Conservation (phyloP, 2,888 invertebrate species). For the Isoperla grammatica region DNA sequence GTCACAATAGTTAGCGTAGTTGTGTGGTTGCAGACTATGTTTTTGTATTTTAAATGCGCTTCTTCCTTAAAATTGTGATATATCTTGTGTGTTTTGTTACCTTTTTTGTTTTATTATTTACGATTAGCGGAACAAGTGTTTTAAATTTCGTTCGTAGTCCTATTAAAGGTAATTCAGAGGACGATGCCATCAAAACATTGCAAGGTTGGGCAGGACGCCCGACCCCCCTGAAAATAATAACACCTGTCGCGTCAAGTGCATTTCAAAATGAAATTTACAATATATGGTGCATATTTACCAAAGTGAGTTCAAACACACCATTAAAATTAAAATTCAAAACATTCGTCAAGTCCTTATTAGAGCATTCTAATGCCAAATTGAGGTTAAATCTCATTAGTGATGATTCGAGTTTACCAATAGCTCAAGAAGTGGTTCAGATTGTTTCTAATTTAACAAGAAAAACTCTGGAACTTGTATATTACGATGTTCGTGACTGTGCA, state of each 20-base stretch:
- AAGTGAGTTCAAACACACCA: slow-evolving; percentile 49
- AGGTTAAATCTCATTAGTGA: slow-evolving; percentile 60
- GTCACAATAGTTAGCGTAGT: too few species aligned
- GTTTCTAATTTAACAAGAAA: slow-evolving; percentile 36
- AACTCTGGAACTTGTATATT: slow-evolving; percentile 40
- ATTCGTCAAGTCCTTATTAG: slow-evolving; percentile 48
- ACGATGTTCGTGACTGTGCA: slow-evolving; percentile 58
- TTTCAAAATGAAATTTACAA: slow-evolving; percentile 40
- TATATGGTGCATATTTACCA: slow-evolving; percentile 55
- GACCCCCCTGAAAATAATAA: slow-evolving; percentile 11
- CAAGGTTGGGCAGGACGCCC: neutral
- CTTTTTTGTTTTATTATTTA: slow-evolving; percentile 40
- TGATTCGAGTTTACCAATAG: slow-evolving; percentile 50
- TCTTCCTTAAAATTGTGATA: slow-evolving; percentile 40
- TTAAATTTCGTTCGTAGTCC: slow-evolving; percentile 32
- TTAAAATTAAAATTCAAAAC: slow-evolving; percentile 49
- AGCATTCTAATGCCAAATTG: slow-evolving; percentile 47
- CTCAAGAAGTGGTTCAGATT: slow-evolving; percentile 46
- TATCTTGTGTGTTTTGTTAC: slow-evolving; percentile 33
- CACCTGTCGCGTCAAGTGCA: neutral
- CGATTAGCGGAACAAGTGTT: slow-evolving; percentile 35
- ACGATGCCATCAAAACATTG: neutral
- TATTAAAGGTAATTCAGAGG: neutral
- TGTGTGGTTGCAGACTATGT: too few species aligned
- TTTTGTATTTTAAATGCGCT: slow-evolving; percentile 39